Conservation (phyloP, 2,113 vertebrate species). For the Channa argus region DNA sequence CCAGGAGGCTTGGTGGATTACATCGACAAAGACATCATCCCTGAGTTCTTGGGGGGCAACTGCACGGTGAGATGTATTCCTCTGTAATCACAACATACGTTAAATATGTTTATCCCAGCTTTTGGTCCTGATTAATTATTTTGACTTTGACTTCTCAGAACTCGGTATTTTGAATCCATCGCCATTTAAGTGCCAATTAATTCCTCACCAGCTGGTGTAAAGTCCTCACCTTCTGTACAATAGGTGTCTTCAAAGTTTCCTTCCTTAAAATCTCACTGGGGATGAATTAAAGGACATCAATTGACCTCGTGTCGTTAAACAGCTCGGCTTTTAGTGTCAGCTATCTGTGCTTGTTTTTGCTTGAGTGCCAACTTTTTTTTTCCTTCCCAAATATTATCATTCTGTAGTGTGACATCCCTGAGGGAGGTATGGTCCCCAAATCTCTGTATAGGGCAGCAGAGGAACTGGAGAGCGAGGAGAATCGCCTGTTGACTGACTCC, state of each 20-base stretch:
- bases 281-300: too few species aligned
- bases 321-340: too few species aligned
- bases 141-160: neutral
- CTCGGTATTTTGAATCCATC: neutral
- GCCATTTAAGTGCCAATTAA: neutral
- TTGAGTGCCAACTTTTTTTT: neutral
- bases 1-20: conserved; percentile 94
- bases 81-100: neutral
- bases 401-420: conserved; percentile 92
- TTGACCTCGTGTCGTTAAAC: too few species aligned
- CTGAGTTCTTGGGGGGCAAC: conserved; percentile 94
- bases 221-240: too few species aligned
- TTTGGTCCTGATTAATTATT: neutral
- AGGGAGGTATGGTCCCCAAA: conserved; percentile 94
- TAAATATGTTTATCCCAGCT: neutral
- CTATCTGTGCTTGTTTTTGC: too few species aligned
- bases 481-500: conserved; percentile 92
- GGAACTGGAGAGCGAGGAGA: conserved; percentile 92
- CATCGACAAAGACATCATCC: conserved; percentile 92
- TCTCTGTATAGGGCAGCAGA: conserved; percentile 93
- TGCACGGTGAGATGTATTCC: conserved; percentile 85
- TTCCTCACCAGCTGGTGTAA: too few species aligned
- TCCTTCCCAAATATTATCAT: neutral
- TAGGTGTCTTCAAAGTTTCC: too few species aligned
- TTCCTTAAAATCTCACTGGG: too few species aligned